Conservation (phyloP, 92 coral and sea anemone genomes). For the Phenganax subtilis region DNA sequence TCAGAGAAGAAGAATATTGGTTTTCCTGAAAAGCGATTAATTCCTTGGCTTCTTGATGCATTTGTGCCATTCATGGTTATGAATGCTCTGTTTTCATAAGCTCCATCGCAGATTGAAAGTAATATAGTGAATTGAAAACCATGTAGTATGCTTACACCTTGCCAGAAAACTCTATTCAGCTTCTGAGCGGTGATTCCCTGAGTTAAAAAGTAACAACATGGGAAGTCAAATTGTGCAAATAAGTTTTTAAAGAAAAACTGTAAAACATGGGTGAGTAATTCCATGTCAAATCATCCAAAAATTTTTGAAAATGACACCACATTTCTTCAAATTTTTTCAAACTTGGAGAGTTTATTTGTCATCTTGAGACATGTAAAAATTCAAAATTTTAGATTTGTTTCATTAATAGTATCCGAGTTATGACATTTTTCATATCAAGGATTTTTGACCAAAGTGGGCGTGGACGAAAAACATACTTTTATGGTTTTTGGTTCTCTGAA, state of each 20-base stretch:
- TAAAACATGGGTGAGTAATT: conserved; percentile 22
- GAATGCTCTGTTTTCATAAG: conserved; percentile 33
- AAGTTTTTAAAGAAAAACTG: conserved; percentile 37
- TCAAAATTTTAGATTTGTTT: neutral
- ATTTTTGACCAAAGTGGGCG: neutral
- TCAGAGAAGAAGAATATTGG: conserved; percentile 44
- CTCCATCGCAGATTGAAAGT: conserved; percentile 32
- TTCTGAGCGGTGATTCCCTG: conserved; percentile 32
- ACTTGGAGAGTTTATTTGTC: neutral
- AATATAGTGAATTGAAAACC: conserved; percentile 26
- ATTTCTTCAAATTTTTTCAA: conserved; percentile 9
- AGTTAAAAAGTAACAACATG: conserved; percentile 30
- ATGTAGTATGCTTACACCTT: conserved; percentile 33
- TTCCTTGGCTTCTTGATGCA: conserved; percentile 7
- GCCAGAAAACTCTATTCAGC: conserved; percentile 35
- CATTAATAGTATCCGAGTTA: neutral
- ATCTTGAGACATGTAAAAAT: conserved; percentile 6
- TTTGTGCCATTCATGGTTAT: conserved; percentile 17
- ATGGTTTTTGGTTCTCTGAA: neutral
- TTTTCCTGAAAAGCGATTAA: conserved; percentile 35
- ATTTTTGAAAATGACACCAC: neutral
- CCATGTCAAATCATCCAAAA: conserved; percentile 8
- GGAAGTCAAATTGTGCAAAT: conserved; percentile 36
- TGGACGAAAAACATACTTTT: neutral
- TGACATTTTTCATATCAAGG: neutral